A percentile compares a stretch with the other conserved stretches of the same genome.
Evolutionary conservation across 2,113 vertebrate species (phyloP).

Genomic region (Myrmophylax atrothorax): DNA sequence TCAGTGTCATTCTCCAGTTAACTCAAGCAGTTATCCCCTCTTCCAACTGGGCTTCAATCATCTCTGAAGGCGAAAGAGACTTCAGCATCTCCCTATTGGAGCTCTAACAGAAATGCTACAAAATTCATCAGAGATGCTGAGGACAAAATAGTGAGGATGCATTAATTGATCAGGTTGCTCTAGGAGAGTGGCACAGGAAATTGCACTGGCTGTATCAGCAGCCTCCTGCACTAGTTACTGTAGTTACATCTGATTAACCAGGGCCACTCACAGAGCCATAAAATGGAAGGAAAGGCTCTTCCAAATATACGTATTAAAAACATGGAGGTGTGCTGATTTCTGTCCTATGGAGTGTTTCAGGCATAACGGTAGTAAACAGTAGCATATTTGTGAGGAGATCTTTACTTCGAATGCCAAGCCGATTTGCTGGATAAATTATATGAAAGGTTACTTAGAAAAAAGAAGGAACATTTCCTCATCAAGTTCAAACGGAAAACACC

Average conservation of each 20-base stretch:
- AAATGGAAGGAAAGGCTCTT: neutral
- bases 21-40: neutral
- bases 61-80: neutral
- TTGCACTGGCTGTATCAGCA: neutral
- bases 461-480: neutral
- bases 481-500: constrained; percentile 11
- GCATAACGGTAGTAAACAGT: neutral
- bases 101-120: neutral
- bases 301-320: neutral
- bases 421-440: neutral
- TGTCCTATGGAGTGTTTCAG: neutral
- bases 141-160: neutral
- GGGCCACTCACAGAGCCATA: neutral
- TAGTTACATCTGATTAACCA: neutral
- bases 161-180: neutral
- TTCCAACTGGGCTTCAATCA: neutral
- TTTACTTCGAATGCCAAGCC: neutral
- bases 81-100: neutral
- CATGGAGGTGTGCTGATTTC: neutral
- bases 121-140: neutral
- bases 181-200: neutral
- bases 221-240: neutral
- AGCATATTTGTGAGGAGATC: neutral
- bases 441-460: neutral
- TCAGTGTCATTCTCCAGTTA: neutral